Percentiles rank a stretch among this genome's conserved stretches.
These are phyloP conservation scores for Poecile montanus DNA, from an alignment of 2,797 vertebrate genomes.

Conservation along the genomic window DNA sequence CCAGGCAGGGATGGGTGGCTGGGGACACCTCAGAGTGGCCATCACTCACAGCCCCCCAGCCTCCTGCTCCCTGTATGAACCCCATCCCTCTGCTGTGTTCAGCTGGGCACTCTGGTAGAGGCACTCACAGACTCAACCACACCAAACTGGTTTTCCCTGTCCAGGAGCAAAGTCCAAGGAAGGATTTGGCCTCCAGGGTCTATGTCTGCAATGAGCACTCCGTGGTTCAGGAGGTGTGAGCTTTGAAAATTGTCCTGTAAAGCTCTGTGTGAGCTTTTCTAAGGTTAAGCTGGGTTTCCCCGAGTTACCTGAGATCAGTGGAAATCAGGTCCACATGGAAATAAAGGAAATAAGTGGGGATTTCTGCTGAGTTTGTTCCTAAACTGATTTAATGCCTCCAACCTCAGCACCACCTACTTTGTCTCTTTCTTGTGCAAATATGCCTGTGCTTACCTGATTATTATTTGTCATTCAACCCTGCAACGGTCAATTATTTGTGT, in stretches of 20 bases:
- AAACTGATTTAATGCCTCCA: not conserved
- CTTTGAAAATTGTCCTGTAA: not conserved
- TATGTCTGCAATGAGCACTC: rapidly evolving
- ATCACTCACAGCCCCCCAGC: not conserved
- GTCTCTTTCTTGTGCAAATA: constrained; percentile 41
- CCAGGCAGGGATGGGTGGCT: not conserved
- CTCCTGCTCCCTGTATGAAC: not conserved
- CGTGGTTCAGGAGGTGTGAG: not conserved
- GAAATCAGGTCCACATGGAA: not conserved
- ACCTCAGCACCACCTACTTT: not conserved
- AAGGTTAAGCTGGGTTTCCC: not conserved
- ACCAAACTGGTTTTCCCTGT: constrained; percentile 23
- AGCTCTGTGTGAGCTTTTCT: not conserved
- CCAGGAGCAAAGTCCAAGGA: not conserved
- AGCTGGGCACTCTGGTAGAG: not conserved
- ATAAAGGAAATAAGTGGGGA: not conserved
- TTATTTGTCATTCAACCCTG: constrained; percentile 7
- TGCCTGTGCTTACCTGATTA: not conserved
- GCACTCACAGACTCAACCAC: not conserved
- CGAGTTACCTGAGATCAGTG: rapidly evolving
- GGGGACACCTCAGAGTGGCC: not conserved
- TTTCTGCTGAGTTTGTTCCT: not conserved
- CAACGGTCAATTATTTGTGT: not conserved
- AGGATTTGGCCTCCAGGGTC: not conserved
- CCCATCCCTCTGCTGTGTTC: not conserved